A percentile compares a stretch with the other conserved stretches of the same genome.
These are phyloP conservation scores for Clupea harengus DNA, from an alignment of 2,113 vertebrate species.

Conservation along the genomic window DNA sequence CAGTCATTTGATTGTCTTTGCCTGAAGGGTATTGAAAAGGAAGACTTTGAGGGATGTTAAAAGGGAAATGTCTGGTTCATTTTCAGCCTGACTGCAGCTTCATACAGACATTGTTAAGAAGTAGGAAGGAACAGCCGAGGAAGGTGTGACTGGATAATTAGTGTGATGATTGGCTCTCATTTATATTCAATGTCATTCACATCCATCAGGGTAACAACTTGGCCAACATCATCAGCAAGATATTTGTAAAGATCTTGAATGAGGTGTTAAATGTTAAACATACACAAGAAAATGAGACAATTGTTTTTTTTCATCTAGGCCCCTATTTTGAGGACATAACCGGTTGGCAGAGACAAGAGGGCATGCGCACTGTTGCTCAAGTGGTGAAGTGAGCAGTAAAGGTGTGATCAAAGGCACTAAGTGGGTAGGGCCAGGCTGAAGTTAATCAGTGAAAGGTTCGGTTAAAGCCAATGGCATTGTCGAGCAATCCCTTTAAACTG, in stretches of 20 bases:
- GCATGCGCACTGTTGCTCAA: no score
- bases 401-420: no score
- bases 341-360: no score
- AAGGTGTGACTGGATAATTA: neutral
- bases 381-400: no score
- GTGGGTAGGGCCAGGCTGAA: no score
- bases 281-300: neutral
- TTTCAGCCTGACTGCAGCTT: conserved; percentile 10
- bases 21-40: conserved; percentile 13
- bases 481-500: no score
- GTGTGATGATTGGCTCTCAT: neutral
- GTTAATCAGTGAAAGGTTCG: no score
- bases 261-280: neutral
- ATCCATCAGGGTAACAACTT: neutral
- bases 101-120: neutral
- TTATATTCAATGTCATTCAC: neutral
- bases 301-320: no score
- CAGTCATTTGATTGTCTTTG: conserved; percentile 1
- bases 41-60: neutral
- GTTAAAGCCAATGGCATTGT: no score
- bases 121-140: neutral
- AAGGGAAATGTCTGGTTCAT: conserved; percentile 6
- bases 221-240: neutral
- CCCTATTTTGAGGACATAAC: no score
- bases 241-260: neutral